Conservation (phyloP, 2,888 invertebrate species). For the Diaphora mendica region DNA sequence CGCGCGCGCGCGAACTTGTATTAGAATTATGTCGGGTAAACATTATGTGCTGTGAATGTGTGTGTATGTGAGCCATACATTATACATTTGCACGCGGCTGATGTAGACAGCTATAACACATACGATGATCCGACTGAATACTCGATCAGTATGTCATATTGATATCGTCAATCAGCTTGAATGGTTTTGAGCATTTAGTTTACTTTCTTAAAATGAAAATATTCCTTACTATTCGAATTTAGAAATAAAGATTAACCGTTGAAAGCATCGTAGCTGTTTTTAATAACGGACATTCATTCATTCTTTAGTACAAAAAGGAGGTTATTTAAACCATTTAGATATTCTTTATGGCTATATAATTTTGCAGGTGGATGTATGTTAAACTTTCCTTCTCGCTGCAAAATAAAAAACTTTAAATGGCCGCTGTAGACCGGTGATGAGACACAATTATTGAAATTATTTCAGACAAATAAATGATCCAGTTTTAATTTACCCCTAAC, state of each 20-base stretch:
- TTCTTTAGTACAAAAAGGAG: background rate
- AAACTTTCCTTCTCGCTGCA: background rate
- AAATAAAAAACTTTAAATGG: background rate
- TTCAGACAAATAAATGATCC: background rate
- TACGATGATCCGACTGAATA: slow-evolving; percentile 62
- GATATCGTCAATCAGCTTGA: slow-evolving; percentile 29
- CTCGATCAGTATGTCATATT: slow-evolving; percentile 77
- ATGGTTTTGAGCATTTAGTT: slow-evolving; percentile 26
- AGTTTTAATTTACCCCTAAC: background rate
- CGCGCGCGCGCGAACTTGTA: slow-evolving; percentile 53
- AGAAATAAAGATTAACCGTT: background rate
- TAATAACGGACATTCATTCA: background rate
- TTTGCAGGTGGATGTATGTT: background rate
- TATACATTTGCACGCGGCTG: slow-evolving; percentile 71
- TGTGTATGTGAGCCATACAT: slow-evolving; percentile 54
- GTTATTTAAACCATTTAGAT: background rate
- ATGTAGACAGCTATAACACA: slow-evolving; percentile 67
- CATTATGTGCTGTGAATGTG: slow-evolving; percentile 37
- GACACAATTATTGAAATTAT: background rate
- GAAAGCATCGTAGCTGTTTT: background rate
- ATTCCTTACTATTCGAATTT: slow-evolving; percentile 4
- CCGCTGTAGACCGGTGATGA: background rate
- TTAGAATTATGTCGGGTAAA: slow-evolving; percentile 51
- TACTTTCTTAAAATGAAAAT: slow-evolving; percentile 34
- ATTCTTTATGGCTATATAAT: background rate